Evolutionary conservation across 2,888 invertebrate species (phyloP).

Genomic region (Drosophila rellima): DNA sequence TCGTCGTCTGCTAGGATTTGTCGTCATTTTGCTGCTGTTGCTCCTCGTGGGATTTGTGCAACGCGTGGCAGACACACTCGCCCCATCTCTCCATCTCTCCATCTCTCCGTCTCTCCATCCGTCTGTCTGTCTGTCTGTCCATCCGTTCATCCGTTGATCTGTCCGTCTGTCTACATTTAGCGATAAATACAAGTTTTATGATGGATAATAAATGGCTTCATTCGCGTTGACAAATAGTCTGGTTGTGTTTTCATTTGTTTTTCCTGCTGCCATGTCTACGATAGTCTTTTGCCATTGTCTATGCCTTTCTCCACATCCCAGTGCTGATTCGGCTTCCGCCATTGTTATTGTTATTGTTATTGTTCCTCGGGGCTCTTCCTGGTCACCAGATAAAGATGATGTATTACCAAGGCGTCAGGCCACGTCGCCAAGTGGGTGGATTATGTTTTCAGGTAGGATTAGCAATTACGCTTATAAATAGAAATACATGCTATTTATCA

Average conservation of each 20-base stretch:
- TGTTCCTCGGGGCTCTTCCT: conserved; percentile 28
- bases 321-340: conserved; percentile 16
- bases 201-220: conserved; percentile 84
- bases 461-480: conserved; percentile 82
- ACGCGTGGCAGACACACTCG: conserved; percentile 44
- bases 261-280: conserved; percentile 24
- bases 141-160: too few species aligned
- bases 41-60: conserved; percentile 65
- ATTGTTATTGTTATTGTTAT: conserved; percentile 43
- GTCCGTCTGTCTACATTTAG: conserved; percentile 64
- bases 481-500: conserved; percentile 77
- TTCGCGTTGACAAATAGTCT: conserved; percentile 84
- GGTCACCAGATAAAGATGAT: conserved; percentile 77
- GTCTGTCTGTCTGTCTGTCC: conserved; percentile 1
- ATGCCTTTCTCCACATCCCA: conserved; percentile 22
- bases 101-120: conserved; percentile 1
- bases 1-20: conserved; percentile 76
- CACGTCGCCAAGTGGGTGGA: conserved; percentile 78
- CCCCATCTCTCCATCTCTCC: background rate
- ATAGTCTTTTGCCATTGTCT: conserved; percentile 35
- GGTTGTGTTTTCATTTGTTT: conserved; percentile 80
- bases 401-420: conserved; percentile 61
- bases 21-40: conserved; percentile 42
- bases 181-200: conserved; percentile 84
- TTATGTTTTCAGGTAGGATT: conserved; percentile 82